phyloP scores from a whole-genome alignment of 2,113 vertebrate species.

The Chiloscyllium plagiosum region DNA sequence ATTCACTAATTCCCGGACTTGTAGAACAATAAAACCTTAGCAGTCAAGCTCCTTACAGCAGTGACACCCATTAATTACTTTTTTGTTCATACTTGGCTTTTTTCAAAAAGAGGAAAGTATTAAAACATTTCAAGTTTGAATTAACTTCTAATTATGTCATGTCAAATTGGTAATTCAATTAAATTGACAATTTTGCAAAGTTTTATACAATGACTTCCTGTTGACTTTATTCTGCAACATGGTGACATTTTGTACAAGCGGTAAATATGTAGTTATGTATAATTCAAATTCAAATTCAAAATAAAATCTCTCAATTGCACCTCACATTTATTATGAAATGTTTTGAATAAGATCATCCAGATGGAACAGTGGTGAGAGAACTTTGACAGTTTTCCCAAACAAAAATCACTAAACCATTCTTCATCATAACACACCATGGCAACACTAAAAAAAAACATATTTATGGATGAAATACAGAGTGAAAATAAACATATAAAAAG shows the following conservation, averaged over 20 bases:
- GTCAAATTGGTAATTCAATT: background rate
- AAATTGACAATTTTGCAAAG: background rate
- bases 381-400: background rate
- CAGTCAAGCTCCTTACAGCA: background rate
- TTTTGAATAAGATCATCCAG: background rate
- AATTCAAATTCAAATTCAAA: background rate
- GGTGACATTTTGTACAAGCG: background rate
- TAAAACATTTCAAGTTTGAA: background rate
- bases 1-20: no score
- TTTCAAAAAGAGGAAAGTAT: background rate
- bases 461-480: background rate
- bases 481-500: background rate
- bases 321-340: background rate
- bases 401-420: slow-evolving; percentile 3
- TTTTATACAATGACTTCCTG: background rate
- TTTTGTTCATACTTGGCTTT: background rate
- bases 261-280: background rate
- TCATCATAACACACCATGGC: background rate
- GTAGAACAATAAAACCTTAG: no score
- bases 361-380: background rate
- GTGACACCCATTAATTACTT: no score
- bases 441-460: background rate
- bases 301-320: background rate
- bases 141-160: background rate
- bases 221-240: background rate